Conservation (phyloP, 2,888 invertebrate genomes). For the Boloria euphrosyne region DNA sequence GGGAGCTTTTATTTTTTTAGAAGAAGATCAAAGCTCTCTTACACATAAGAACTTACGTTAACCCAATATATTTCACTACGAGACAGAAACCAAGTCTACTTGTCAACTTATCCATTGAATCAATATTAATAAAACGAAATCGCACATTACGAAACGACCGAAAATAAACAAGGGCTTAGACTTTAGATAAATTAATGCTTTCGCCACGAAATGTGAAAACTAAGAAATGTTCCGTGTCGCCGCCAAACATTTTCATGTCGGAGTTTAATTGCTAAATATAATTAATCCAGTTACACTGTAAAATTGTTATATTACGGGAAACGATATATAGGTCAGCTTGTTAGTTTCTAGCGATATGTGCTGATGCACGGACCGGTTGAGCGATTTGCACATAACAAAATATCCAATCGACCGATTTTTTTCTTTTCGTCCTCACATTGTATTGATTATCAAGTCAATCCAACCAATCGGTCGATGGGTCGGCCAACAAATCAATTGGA, state of each 20-base stretch:
- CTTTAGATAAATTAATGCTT: conserved; percentile 60
- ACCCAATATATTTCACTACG: conserved; percentile 1
- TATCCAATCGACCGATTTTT: not conserved
- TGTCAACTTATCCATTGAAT: conserved; percentile 41
- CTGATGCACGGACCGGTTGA: conserved; percentile 26
- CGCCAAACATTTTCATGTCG: conserved; percentile 70
- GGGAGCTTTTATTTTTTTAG: not conserved
- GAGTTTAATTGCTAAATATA: conserved; percentile 77
- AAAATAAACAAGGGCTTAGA: conserved; percentile 61
- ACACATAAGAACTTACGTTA: conserved; percentile 9
- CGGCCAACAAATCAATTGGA: too few species aligned
- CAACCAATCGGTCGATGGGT: too few species aligned
- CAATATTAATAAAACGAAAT: conserved; percentile 47
- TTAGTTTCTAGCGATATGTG: conserved; percentile 35
- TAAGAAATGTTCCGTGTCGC: conserved; percentile 69
- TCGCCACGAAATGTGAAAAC: conserved; percentile 60
- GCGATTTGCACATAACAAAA: conserved; percentile 6
- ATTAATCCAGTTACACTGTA: conserved; percentile 62
- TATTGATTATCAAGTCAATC: not conserved
- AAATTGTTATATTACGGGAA: conserved; percentile 58
- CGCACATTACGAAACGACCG: conserved; percentile 51
- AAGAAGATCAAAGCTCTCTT: conserved; percentile 13
- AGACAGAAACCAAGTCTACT: conserved; percentile 19
- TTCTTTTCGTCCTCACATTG: not conserved
- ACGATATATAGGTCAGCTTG: conserved; percentile 47